Evolutionary conservation across 2,797 vertebrate species (phyloP).

Genomic region (Labroides dimidiatus): DNA sequence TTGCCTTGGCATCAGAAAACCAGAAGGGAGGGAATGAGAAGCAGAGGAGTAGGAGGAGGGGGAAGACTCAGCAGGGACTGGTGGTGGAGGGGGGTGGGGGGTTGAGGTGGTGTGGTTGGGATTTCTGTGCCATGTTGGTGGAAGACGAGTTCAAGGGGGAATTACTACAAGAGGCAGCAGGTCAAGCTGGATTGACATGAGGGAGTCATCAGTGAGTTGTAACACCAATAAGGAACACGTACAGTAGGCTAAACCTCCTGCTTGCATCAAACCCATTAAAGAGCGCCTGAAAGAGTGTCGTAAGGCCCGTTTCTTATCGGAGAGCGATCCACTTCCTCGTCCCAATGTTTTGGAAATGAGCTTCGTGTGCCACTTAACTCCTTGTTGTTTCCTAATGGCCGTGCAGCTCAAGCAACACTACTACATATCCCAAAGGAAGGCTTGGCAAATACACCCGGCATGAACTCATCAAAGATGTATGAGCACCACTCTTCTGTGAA

Average conservation of each 20-base stretch:
- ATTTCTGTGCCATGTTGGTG: constrained; percentile 38
- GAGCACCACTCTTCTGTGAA: constrained; percentile 60
- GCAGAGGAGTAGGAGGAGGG: constrained; percentile 32
- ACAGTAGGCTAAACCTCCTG: constrained; percentile 46
- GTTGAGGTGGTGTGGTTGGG: background rate
- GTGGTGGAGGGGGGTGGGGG: background rate
- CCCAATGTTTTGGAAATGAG: constrained; percentile 42
- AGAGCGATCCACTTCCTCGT: constrained; percentile 41
- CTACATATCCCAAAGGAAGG: constrained; percentile 51
- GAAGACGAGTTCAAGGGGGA: constrained; percentile 49
- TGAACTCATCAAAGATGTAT: constrained; percentile 63
- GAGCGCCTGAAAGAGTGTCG: background rate
- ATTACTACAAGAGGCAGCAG: constrained; percentile 59
- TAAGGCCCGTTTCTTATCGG: constrained; percentile 28
- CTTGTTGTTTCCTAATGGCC: constrained; percentile 50
- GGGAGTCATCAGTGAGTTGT: constrained; percentile 44
- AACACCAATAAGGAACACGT: constrained; percentile 38
- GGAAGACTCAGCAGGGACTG: constrained; percentile 26
- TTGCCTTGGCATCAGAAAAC: constrained; percentile 67
- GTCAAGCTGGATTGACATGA: constrained; percentile 60
- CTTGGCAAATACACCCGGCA: constrained; percentile 48
- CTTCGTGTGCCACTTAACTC: constrained; percentile 31
- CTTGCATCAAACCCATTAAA: constrained; percentile 48
- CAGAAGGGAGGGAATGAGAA: constrained; percentile 35
- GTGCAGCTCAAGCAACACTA: constrained; percentile 41